These are phyloP conservation scores for Meles meles DNA, from an alignment of 2,113 vertebrate species.

Conservation along the genomic window DNA sequence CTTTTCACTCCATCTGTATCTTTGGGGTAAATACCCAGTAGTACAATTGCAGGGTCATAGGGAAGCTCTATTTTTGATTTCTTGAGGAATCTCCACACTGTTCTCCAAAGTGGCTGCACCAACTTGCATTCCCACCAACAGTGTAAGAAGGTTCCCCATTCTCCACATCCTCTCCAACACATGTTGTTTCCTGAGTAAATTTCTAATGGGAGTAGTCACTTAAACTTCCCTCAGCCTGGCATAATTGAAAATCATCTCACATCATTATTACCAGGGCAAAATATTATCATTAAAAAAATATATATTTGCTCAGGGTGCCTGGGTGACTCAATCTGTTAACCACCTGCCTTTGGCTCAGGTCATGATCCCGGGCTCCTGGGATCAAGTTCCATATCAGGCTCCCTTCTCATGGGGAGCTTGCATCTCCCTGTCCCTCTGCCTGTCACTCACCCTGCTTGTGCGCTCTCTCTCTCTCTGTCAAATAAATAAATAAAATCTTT, in stretches of 20 bases:
- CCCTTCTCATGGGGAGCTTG: not conserved
- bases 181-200: too few relatives aligned
- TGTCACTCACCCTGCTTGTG: too few relatives aligned
- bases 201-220: not conserved
- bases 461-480: not conserved
- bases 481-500: not conserved
- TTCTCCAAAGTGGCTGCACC: too few relatives aligned
- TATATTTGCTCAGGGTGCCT: not conserved
- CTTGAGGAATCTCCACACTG: too few relatives aligned
- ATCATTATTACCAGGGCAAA: not conserved
- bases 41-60: too few relatives aligned
- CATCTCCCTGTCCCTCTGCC: not conserved
- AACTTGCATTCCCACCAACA: too few relatives aligned
- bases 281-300: not conserved
- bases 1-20: too few relatives aligned
- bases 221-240: not conserved
- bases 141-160: too few relatives aligned
- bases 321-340: not conserved
- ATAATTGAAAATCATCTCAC: not conserved
- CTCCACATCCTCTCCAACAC: too few relatives aligned
- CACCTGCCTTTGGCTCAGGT: not conserved
- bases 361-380: not conserved
- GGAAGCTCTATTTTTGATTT: too few relatives aligned
- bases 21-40: too few relatives aligned
- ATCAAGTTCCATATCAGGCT: not conserved